Evolutionary conservation across 53 echinoderm and acorn worm species (phyloP).

Genomic region (Hippasteria phrygiana): DNA sequence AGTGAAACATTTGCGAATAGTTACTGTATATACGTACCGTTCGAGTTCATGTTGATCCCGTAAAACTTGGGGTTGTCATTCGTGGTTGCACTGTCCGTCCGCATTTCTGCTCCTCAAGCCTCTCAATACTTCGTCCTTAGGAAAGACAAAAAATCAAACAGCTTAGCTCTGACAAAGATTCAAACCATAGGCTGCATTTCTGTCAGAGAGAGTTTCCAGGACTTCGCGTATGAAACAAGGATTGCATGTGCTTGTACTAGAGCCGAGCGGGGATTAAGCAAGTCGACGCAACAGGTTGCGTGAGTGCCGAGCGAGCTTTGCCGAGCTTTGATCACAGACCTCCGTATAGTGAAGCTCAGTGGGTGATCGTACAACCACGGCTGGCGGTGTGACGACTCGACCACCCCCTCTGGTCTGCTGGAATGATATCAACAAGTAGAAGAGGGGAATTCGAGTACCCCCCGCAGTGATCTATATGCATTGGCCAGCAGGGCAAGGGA

Average conservation of each 20-base stretch:
- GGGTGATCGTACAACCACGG: not conserved
- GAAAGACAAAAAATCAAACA: not conserved
- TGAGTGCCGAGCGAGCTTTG: not conserved
- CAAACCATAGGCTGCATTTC: not conserved
- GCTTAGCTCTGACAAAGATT: not conserved
- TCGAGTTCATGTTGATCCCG: constrained; percentile 53
- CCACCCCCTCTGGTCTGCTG: constrained; percentile 22
- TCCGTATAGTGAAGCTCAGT: not conserved
- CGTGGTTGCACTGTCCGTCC: constrained; percentile 31
- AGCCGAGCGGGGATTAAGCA: not conserved
- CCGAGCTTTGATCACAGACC: not conserved
- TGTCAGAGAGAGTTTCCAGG: not conserved
- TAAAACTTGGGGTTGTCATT: constrained; percentile 43
- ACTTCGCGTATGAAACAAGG: not conserved
- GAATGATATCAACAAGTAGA: constrained; percentile 35
- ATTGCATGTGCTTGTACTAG: not conserved
- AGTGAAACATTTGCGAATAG: no score
- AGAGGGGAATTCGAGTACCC: not conserved
- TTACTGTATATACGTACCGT: constrained; percentile 3
- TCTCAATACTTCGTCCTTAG: constrained; percentile 2
- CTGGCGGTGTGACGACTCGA: constrained; percentile 5
- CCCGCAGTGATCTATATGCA: constrained; percentile 38
- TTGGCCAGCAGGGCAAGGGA: no score
- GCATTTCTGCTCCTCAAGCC: not conserved
- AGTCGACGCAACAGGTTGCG: not conserved